phyloP scores from a whole-genome alignment of 2,113 vertebrate species.

The Ginglymostoma cirratum region DNA sequence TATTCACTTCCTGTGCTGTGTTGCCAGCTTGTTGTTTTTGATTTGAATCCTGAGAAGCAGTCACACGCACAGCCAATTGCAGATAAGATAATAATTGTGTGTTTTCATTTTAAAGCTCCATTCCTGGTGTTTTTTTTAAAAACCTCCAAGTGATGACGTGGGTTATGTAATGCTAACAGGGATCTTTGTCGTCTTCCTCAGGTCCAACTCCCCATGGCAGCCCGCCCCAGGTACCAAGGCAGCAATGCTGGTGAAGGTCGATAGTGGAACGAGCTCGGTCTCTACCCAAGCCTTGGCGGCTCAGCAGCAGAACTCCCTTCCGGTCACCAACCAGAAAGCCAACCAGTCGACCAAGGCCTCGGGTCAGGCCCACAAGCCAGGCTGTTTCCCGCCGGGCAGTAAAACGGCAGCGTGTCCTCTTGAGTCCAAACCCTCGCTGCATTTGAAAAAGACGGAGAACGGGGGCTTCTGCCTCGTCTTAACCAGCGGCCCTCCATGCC shows the following conservation, averaged over 20 bases:
- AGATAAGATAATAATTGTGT: background rate
- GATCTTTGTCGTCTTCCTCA: slow-evolving; percentile 37
- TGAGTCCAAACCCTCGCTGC: slow-evolving; percentile 65
- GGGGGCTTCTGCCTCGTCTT: slow-evolving; percentile 72
- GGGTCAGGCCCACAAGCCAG: slow-evolving; percentile 47
- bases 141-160: too few relatives aligned
- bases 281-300: background rate
- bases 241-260: slow-evolving; percentile 80
- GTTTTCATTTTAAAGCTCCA: background rate
- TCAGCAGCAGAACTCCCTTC: background rate
- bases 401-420: slow-evolving; percentile 50
- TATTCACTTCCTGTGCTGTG: background rate
- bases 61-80: background rate
- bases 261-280: slow-evolving; percentile 50
- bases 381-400: slow-evolving; percentile 55
- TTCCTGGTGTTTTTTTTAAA: background rate
- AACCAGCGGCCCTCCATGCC: slow-evolving; percentile 53
- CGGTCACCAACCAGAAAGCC: slow-evolving; percentile 50
- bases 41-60: background rate
- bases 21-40: background rate
- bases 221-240: slow-evolving; percentile 73
- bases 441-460: slow-evolving; percentile 71
- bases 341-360: slow-evolving; percentile 45
- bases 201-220: slow-evolving; percentile 69
- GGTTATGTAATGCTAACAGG: background rate